Percentiles rank a stretch among this genome's conserved stretches.
Conservation (phyloP, 2,113 vertebrate genomes). For the Sarotherodon lohbergeri region DNA sequence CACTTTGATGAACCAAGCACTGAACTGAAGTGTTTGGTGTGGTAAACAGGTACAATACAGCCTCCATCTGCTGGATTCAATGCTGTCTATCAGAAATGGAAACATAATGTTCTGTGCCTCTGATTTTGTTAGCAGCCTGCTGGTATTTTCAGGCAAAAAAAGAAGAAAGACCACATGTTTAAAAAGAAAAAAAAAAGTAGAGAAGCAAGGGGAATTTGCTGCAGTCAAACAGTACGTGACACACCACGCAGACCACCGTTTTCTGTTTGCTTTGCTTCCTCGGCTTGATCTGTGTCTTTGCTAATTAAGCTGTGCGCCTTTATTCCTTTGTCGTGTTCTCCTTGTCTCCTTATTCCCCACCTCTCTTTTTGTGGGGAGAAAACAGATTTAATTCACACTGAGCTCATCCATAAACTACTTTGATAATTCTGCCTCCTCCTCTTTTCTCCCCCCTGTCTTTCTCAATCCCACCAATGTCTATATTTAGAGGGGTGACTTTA, state of each 20-base stretch:
- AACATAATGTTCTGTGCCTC: background rate
- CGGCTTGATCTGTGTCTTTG: slow-evolving; percentile 1
- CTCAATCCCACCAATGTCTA: slow-evolving; percentile 1
- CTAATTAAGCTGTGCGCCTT: slow-evolving; percentile 22
- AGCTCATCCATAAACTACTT: background rate
- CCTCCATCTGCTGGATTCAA: slow-evolving; percentile 13
- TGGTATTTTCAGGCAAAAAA: background rate
- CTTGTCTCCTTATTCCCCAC: background rate
- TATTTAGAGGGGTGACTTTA: slow-evolving; percentile 57
- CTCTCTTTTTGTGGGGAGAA: background rate
- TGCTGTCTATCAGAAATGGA: slow-evolving; percentile 5
- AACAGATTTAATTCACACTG: slow-evolving; percentile 10
- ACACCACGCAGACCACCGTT: background rate
- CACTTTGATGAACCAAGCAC: slow-evolving; percentile 30
- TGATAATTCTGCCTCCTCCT: background rate
- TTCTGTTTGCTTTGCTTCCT: slow-evolving; percentile 5
- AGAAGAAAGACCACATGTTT: background rate
- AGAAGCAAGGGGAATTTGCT: background rate
- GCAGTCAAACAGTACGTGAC: slow-evolving; percentile 5
- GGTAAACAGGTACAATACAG: slow-evolving; percentile 7
- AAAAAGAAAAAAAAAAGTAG: background rate
- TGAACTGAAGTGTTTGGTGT: background rate
- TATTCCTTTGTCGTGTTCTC: background rate
- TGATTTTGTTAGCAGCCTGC: background rate
- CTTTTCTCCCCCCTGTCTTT: background rate